Base-by-base conservation (phyloP, 2,113 vertebrate genomes). In the Hyperopisus bebe region DNA sequence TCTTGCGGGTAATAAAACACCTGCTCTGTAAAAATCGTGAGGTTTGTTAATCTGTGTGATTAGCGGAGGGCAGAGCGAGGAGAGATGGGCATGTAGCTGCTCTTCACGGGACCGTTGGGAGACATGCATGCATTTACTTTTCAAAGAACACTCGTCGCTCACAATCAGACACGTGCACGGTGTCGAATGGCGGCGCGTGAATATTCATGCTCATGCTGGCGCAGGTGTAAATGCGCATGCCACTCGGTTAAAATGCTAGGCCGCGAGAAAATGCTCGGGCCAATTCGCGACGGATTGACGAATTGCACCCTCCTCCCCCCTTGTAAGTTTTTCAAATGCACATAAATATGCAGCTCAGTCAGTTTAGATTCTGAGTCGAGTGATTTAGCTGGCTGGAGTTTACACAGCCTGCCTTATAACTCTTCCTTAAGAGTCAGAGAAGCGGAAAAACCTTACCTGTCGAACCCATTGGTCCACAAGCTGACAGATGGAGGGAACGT, bases 401-500 rank as follows among this genome's bases (percentile, higher is more conserved):
- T 93, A 91, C 89, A 44, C 86, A 89, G 89, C 90, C 91, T 87
- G 90, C 88, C 90, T 90, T 93, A 91, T 93, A 91, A 93, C 88
- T 91, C 90, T 74, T 88, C 77, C 90, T 90, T 89, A 92, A 92
- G 91, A 92, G 90, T 90, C 90, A 90, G 90, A 86, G 66, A 85
- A 44, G 91, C 90, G 90, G 58, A 87, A 90, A 86, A 89, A 50
- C 44, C 90, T 90, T 91, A 90, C 90, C 89, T 91, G 91, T 92
- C 93, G 93, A 91, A 55, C 85, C 74, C 55, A 88, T 91, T 11
- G 55, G 90, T 91, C 91, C 51, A 50, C 90, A 90, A 91, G 83
- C 91, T 95, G 94, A 95, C 93, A 92, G 93, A 95, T 95, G 92
- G 92, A 24, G 17, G 84, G 0, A 89, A 94, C 91, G 90, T 94